phyloP scores from a whole-genome alignment of 2,797 vertebrate species.

The Oryzias sinensis region DNA sequence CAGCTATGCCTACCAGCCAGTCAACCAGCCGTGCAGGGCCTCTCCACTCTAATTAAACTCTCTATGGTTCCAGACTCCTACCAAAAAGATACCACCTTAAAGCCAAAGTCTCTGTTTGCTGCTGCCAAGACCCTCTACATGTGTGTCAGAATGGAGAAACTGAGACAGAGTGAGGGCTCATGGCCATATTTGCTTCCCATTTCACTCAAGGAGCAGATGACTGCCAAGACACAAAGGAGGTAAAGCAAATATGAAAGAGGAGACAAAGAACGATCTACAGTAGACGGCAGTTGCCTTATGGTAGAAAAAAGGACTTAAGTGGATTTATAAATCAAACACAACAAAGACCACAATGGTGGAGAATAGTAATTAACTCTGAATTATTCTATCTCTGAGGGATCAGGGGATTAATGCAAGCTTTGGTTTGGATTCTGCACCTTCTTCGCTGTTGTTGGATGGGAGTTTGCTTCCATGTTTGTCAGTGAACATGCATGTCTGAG shows the following conservation, averaged over 20 bases:
- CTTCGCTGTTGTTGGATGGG: constrained; percentile 46
- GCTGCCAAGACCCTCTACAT: constrained; percentile 43
- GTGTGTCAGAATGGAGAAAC: constrained; percentile 24
- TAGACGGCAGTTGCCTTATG: constrained; percentile 28
- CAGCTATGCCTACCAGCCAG: constrained; percentile 35
- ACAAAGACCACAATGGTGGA: constrained; percentile 49
- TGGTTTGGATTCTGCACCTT: constrained; percentile 62
- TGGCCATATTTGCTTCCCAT: constrained; percentile 59
- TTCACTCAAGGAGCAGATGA: constrained; percentile 39
- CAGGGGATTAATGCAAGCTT: constrained; percentile 65
- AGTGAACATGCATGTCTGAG: constrained; percentile 14
- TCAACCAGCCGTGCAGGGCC: constrained; percentile 60
- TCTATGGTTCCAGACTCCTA: constrained; percentile 60
- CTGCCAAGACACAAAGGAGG: constrained; percentile 39
- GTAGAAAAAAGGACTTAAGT: constrained; percentile 42
- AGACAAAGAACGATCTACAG: constrained; percentile 47
- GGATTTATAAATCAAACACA: constrained; percentile 57
- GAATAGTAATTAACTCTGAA: constrained; percentile 71
- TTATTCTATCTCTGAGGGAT: constrained; percentile 69
- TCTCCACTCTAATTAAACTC: constrained; percentile 72
- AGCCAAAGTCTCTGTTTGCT: constrained; percentile 59
- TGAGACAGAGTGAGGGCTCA: constrained; percentile 29
- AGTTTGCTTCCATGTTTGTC: constrained; percentile 40
- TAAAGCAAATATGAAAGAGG: constrained; percentile 39
- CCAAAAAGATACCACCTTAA: constrained; percentile 49